Evolutionary conservation across 1,140 invertebrate species (phyloP), one percentile per base, ranked within the genome.

Genomic region (Pectinophora gossypiella): DNA sequence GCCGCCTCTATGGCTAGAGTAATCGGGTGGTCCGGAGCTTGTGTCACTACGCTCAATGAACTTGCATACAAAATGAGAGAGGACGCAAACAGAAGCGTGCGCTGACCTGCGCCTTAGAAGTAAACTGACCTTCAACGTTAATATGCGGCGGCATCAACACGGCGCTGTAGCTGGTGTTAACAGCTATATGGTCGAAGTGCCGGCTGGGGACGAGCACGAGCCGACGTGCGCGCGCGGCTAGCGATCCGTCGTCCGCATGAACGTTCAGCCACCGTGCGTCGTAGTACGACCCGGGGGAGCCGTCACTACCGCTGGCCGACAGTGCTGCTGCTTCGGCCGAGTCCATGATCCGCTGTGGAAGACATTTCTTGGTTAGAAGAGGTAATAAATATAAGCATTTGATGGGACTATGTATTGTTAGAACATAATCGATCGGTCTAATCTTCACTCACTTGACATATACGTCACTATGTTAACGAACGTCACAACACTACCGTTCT

Each of bases 81-180:
- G n/a, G n/a, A n/a, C n/a, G n/a, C n/a, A n/a, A n/a, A n/a, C n/a
- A n/a, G n/a, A n/a, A n/a, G n/a, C n/a, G n/a, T n/a, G n/a, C n/a
- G n/a, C n/a, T n/a, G n/a, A n/a, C n/a, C n/a, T n/a, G n/a, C n/a
- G n/a, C n/a, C n/a, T n/a, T n/a, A n/a, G n/a, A n/a, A n/a, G n/a
- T n/a, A n/a, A 1, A 32, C 27, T 32, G 27, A 96, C 94, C 92
- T 85, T 91, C 90, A 63, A 95, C 94, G 68, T 93, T 94, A 19
- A 97, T 92, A 73, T 93, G 95, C 3, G 93, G 92, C 9, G 97
- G 97, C 68, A 98, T 92, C 60, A 99, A 92, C 57, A 99, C 94
- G 18, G 96, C 94, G 77, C 96, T 98, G 58, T 94, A 88, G 71
- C 91, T 95, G 48, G 93, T 90, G 85, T 98, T 98, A 45, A 98